Evolutionary conservation across 2,888 invertebrate genomes (phyloP), one percentile per base, ranked within the genome.

Genomic region (Andrena haemorrhoa): DNA sequence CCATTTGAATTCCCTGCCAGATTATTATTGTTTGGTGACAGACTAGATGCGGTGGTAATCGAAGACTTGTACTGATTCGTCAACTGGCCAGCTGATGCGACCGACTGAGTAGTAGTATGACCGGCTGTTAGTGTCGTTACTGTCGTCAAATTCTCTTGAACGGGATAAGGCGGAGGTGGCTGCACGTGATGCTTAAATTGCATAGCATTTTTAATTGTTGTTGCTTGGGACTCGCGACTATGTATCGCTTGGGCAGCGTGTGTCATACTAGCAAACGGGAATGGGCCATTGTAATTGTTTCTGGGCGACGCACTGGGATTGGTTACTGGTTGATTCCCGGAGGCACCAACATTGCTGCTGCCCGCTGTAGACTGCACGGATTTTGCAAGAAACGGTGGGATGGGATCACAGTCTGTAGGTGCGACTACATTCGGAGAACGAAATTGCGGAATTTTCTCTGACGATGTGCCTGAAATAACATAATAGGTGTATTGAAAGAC

Each of bases 191-290:
- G 92, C 78, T 94, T 93, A 49, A 91, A 93, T 82, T 92, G 91
- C 81, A 90, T 89, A 61, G 91, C 84, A 76, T 89, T 92, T 74
- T 91, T 91, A 53, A 90, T 90, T 23, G 89, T 89, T 80, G 87
- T 89, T 49, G 89, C 89, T 86, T 93, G 92, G 70, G 93, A 92
- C 83, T 95, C 97, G 91, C 97, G 96, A 91, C 96, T 96, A 91
- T 98, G 97, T 94, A 98, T 97, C 68, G 98, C 97, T 93, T 98
- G 96, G 83, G 97, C 95, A 68, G 95, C 97, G 92, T 97, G 97
- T 64, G 98, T 97, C 98, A 98, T 98, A 94, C 98, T 98, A 91
- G 97, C 97, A 94, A 98, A 98, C 58, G 98, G 98, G 94, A 96
- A 98, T 93, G 96, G 95, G 93, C 97, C 94, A 87, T 94, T 93